Percentiles rank a stretch among this genome's conserved stretches.
Conservation (phyloP, 1,140 invertebrate species). For the Panagrolaimus sp. region DNA sequence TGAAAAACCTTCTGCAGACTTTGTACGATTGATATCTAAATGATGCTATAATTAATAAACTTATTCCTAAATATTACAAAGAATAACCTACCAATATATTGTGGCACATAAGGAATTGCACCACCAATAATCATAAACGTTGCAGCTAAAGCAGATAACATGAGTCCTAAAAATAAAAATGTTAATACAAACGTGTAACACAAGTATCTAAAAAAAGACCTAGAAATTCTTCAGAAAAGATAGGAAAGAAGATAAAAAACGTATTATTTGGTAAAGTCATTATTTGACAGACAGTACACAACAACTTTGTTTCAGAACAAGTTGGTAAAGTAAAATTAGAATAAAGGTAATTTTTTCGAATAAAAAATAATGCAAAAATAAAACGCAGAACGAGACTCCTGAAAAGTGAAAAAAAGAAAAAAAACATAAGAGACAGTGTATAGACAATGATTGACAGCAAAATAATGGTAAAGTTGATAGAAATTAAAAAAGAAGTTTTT, state of each 20-base stretch:
- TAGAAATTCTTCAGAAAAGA: neutral
- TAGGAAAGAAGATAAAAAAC: neutral
- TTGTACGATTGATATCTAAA: constrained; percentile 76
- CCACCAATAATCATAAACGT: constrained; percentile 43
- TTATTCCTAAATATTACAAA: neutral
- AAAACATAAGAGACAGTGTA: too few species aligned
- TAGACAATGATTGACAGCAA: too few species aligned
- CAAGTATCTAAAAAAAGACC: too few species aligned
- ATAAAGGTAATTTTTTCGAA: too few species aligned
- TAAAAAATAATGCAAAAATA: too few species aligned
- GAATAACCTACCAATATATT: constrained; percentile 31
- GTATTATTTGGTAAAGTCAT: neutral
- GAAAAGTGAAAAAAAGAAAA: too few species aligned
- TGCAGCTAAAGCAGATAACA: constrained; percentile 32
- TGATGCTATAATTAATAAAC: constrained; percentile 24
- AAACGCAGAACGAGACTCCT: too few species aligned
- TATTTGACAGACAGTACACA: too few species aligned
- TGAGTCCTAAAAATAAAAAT: constrained; percentile 9
- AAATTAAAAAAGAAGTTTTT: too few species aligned
- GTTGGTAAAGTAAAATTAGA: too few species aligned
- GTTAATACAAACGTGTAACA: neutral
- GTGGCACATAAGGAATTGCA: constrained; percentile 57
- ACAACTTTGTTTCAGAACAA: too few species aligned
- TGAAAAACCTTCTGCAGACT: constrained; percentile 88
- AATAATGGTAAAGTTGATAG: too few species aligned